Conservation (phyloP, 2,888 invertebrate species). For the Cactoblastis cactorum region DNA sequence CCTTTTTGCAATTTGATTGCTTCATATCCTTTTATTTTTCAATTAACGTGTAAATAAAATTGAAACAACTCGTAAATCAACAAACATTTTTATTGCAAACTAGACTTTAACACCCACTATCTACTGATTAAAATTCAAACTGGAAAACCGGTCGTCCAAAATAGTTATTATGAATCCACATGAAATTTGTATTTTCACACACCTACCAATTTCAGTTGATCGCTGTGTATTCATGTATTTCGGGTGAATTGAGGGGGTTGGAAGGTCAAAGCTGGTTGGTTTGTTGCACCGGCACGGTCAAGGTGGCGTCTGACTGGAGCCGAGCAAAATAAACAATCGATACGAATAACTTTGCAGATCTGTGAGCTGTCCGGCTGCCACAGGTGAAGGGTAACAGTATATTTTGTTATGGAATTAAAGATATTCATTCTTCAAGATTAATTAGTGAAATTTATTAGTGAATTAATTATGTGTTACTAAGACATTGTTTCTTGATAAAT, state of each 20-base stretch:
- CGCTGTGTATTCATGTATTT: background rate
- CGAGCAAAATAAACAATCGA: slow-evolving; percentile 53
- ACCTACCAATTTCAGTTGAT: background rate
- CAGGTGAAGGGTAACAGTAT: slow-evolving; percentile 29
- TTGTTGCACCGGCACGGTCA: slow-evolving; percentile 57
- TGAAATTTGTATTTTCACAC: background rate
- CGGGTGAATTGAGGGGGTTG: slow-evolving; percentile 25
- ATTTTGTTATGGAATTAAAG: slow-evolving; percentile 23
- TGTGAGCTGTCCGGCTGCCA: slow-evolving; percentile 37
- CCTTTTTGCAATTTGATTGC: slow-evolving; percentile 22
- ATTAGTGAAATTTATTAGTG: no score
- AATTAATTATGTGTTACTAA: no score
- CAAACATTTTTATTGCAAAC: no score
- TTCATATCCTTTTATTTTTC: background rate
- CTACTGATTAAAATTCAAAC: background rate
- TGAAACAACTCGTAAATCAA: no score
- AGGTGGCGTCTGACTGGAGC: slow-evolving; percentile 59
- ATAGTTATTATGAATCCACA: background rate
- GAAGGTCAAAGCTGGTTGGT: slow-evolving; percentile 51
- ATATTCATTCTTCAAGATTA: no score
- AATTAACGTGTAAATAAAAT: no score
- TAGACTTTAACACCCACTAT: no score
- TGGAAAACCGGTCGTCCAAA: slow-evolving; percentile 1
- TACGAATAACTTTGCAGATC: slow-evolving; percentile 43
- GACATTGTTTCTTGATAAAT: no score